phyloP scores from a whole-genome alignment of 2,888 invertebrate genomes.

The Brachyopa scutellaris region DNA sequence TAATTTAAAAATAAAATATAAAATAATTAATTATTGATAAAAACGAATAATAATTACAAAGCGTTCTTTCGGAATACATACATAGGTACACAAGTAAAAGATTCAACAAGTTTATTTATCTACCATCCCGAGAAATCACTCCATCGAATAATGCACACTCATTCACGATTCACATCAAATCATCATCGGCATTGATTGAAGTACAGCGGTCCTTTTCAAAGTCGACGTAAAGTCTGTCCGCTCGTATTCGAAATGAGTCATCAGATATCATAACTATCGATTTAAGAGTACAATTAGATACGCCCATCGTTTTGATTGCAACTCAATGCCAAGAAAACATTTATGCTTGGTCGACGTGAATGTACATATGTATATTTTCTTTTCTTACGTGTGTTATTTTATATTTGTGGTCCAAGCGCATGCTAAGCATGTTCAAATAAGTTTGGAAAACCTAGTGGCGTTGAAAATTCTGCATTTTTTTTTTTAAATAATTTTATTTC shows the following conservation, averaged over 20 bases:
- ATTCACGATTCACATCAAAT: slow-evolving; percentile 70
- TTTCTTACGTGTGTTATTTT: slow-evolving; percentile 33
- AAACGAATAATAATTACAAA: slow-evolving; percentile 33
- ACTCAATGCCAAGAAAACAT: slow-evolving; percentile 68
- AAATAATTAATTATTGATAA: not conserved
- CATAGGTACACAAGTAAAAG: not conserved
- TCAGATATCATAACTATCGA: slow-evolving; percentile 72
- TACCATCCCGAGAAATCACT: slow-evolving; percentile 50
- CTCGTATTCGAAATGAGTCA: slow-evolving; percentile 69
- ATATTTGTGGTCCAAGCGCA: slow-evolving; percentile 26
- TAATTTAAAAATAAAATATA: too few species aligned
- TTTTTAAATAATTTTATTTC: too few species aligned
- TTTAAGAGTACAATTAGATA: slow-evolving; percentile 72
- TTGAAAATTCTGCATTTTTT: too few species aligned
- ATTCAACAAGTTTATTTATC: slow-evolving; percentile 29
- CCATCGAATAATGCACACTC: slow-evolving; percentile 61
- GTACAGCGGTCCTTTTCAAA: slow-evolving; percentile 71
- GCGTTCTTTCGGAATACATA: not conserved
- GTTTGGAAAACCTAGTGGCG: not conserved
- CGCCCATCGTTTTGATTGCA: slow-evolving; percentile 71
- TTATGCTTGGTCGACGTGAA: slow-evolving; percentile 14
- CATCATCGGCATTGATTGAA: slow-evolving; percentile 72
- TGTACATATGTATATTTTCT: slow-evolving; percentile 32
- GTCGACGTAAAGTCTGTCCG: slow-evolving; percentile 67
- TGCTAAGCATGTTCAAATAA: slow-evolving; percentile 13